These are phyloP conservation scores for Corythornis vintsioides DNA, from an alignment of 2,113 vertebrate species.

Conservation along the genomic window DNA sequence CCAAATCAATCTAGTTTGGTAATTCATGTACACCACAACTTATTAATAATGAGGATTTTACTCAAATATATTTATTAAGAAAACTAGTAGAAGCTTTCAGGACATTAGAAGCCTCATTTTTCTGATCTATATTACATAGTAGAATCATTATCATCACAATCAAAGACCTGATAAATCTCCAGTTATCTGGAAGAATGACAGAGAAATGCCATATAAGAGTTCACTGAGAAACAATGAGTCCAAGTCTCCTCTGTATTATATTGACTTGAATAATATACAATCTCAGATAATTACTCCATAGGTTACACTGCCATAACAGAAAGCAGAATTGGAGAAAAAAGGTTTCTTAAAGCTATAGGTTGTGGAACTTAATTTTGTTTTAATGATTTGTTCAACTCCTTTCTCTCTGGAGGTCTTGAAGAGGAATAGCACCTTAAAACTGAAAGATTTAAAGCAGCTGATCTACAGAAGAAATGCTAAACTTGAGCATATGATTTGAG, in stretches of 20 bases:
- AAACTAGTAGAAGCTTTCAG: constrained; percentile 22
- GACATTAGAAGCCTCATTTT: constrained; percentile 22
- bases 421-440: not conserved
- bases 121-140: not conserved
- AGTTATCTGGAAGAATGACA: constrained; percentile 6
- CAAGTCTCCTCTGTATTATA: not conserved
- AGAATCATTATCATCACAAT: constrained; percentile 12
- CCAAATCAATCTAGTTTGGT: not conserved
- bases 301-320: not conserved
- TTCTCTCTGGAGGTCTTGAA: fast-evolving
- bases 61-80: constrained; percentile 42
- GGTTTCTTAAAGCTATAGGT: not conserved
- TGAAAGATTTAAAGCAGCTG: not conserved
- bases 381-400: not conserved
- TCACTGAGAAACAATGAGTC: not conserved
- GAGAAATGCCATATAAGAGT: not conserved
- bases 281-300: not conserved
- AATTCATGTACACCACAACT: constrained; percentile 6
- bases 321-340: not conserved
- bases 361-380: not conserved
- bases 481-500: not conserved
- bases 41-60: constrained; percentile 20
- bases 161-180: constrained; percentile 27
- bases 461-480: not conserved
- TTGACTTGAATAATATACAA: not conserved